These are phyloP conservation scores for Mesocentrotus franciscanus DNA, from an alignment of 53 echinoderm and acorn worm species.

Conservation along the genomic window DNA sequence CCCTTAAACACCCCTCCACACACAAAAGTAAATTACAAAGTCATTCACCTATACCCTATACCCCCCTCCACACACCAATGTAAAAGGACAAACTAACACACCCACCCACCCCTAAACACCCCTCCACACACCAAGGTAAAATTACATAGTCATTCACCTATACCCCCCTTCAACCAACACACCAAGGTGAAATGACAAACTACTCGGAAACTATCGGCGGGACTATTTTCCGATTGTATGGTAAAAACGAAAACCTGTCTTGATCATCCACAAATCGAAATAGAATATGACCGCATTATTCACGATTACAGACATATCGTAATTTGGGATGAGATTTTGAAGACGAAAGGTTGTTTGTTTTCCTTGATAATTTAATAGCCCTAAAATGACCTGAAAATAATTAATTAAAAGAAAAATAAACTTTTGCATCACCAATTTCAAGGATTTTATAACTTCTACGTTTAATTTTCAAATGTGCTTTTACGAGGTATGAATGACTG, in stretches of 20 bases:
- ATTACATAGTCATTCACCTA: neutral
- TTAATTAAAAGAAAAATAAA: no score
- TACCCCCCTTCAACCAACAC: neutral
- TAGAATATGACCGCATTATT: neutral
- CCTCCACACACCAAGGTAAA: neutral
- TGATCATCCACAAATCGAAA: neutral
- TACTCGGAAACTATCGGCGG: constrained; percentile 30
- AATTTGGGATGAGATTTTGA: no score
- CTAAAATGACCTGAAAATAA: no score
- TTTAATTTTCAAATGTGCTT: no score
- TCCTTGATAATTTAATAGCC: no score
- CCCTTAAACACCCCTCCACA: neutral
- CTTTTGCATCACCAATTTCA: no score
- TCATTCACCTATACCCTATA: neutral
- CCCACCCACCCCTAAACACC: neutral
- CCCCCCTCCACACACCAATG: neutral
- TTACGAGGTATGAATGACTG: no score
- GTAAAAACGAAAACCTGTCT: neutral
- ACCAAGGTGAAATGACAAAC: neutral
- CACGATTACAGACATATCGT: no score
- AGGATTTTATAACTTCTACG: no score
- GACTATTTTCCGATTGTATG: constrained; percentile 11
- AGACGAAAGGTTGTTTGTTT: no score
- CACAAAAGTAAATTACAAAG: neutral
- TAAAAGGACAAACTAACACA: neutral